Percentiles rank a stretch among this genome's conserved stretches.
Evolutionary conservation across 1,140 invertebrate species (phyloP).

Genomic region (Kradibia gibbosae): DNA sequence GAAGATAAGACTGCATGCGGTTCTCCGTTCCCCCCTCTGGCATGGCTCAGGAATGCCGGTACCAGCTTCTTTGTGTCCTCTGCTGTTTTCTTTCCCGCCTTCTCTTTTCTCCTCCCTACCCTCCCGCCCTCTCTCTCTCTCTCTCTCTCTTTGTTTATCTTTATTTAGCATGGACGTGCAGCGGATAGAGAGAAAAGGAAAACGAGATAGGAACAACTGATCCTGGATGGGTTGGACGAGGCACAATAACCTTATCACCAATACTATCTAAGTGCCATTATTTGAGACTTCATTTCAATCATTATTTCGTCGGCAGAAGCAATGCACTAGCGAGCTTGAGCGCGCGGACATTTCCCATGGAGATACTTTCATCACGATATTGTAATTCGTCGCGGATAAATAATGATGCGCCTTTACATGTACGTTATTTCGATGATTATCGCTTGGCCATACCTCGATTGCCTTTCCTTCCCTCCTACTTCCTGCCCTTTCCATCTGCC

Average conservation of each 20-base stretch:
- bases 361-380: conserved; percentile 47
- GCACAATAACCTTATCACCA: conserved; percentile 29
- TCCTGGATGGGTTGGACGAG: neutral
- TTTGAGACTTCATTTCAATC: neutral
- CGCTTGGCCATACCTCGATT: neutral
- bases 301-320: conserved; percentile 32
- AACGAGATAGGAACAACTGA: neutral
- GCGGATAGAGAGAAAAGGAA: neutral
- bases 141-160: no score
- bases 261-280: conserved; percentile 27
- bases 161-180: no score
- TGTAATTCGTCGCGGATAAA: conserved; percentile 49
- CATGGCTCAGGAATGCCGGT: conserved; percentile 28
- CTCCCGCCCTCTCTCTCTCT: no score
- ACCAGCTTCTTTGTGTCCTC: conserved; percentile 6
- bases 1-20: conserved; percentile 33
- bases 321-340: neutral
- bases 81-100: neutral
- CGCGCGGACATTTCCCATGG: conserved; percentile 31
- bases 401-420: conserved; percentile 41
- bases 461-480: conserved; percentile 26
- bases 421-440: conserved; percentile 37
- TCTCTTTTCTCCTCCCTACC: no score
- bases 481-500: neutral
- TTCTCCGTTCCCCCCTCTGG: neutral